Conservation (phyloP, 2,797 vertebrate species). For the Pogoniulus pusillus region DNA sequence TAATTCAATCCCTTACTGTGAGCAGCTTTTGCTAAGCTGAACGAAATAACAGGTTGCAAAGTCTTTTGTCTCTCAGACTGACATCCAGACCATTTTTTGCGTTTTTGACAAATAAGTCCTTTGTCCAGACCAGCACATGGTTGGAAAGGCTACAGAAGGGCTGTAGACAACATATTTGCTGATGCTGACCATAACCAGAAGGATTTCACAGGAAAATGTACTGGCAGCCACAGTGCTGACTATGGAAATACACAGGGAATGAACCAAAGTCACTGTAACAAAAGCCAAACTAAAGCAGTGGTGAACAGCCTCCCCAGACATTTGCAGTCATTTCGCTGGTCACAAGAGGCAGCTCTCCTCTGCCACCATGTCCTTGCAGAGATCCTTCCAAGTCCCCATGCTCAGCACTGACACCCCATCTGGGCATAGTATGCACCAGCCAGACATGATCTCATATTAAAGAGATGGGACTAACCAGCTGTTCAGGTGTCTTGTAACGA, state of each 20-base stretch:
- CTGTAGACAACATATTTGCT: neutral
- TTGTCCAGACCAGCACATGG: neutral
- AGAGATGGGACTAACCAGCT: accelerated
- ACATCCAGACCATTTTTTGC: neutral
- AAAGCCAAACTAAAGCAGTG: neutral
- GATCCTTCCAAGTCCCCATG: neutral
- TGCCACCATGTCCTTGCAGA: neutral
- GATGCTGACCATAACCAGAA: neutral
- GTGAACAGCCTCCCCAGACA: accelerated
- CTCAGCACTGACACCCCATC: neutral
- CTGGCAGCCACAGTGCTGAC: neutral
- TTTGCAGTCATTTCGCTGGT: neutral
- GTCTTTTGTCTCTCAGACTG: neutral
- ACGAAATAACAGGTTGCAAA: neutral
- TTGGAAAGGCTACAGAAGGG: neutral
- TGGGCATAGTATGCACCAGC: neutral
- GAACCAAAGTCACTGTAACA: neutral
- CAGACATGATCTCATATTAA: neutral
- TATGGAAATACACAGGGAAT: neutral
- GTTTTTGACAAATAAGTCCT: slow-evolving; percentile 1
- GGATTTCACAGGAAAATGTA: neutral
- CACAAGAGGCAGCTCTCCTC: neutral
- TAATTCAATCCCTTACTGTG: neutral
- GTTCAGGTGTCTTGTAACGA: neutral
- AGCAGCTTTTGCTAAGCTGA: neutral